Evolutionary conservation across 64 coral and sea anemone species (phyloP).

Genomic region (Trachythela sp.): DNA sequence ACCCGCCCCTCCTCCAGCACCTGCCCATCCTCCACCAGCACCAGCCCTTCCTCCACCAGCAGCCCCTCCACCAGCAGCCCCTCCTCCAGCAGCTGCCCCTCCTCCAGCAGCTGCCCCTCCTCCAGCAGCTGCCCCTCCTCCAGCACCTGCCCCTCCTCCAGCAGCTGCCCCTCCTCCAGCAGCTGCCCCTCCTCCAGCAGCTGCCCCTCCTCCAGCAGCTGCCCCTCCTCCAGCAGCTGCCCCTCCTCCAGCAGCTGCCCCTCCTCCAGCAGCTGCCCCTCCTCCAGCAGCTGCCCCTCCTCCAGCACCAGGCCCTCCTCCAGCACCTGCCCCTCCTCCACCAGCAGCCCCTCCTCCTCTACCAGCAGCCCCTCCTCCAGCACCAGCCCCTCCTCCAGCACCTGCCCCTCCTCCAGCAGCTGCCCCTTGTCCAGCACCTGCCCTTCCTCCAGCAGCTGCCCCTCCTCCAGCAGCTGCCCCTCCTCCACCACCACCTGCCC

Average conservation of each 20-base stretch:
- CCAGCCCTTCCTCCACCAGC: neutral
- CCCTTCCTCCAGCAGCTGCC: neutral
- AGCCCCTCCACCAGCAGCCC: neutral
- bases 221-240: neutral
- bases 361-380: neutral
- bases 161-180: neutral
- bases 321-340: slow-evolving; percentile 3
- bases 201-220: neutral
- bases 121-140: slow-evolving; percentile 1
- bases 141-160: neutral
- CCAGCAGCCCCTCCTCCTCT: slow-evolving; percentile 16
- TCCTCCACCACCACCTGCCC: neutral
- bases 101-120: neutral
- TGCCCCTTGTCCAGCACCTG: neutral
- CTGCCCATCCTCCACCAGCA: slow-evolving; percentile 2
- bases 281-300: neutral
- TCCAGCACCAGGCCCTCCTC: slow-evolving; percentile 15
- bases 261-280: neutral
- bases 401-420: neutral
- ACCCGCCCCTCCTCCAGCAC: neutral
- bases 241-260: neutral
- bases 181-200: slow-evolving; percentile 6
- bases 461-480: neutral
- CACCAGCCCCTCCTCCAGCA: neutral
- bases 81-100: neutral